These are phyloP conservation scores for Volucella bombylans DNA, from an alignment of 2,888 invertebrate species.

Conservation along the genomic window DNA sequence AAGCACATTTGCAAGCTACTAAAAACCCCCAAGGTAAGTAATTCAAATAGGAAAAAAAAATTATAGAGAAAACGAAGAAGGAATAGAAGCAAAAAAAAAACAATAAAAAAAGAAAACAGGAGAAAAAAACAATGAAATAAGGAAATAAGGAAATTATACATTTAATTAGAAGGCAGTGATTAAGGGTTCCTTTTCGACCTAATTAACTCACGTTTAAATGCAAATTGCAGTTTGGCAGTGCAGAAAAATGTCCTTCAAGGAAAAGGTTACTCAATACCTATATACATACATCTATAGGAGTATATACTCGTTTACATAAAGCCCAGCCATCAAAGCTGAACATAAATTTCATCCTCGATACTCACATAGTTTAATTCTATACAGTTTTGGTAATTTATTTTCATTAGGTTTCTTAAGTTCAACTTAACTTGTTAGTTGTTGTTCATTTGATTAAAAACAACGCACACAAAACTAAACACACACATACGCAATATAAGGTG, in stretches of 20 bases:
- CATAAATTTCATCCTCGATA: neutral
- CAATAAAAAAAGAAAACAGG: conserved; percentile 63
- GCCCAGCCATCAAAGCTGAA: too few relatives aligned
- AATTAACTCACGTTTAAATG: conserved; percentile 67
- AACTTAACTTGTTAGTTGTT: conserved; percentile 34
- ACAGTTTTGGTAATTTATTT: neutral
- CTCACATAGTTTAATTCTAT: neutral
- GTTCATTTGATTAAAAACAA: conserved; percentile 49
- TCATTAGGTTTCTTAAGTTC: conserved; percentile 18
- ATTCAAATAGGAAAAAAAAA: conserved; percentile 15
- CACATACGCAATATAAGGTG: conserved; percentile 66
- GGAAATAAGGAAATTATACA: conserved; percentile 72
- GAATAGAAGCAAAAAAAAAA: conserved; percentile 62
- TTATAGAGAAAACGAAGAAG: conserved; percentile 40
- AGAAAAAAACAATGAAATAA: conserved; percentile 55
- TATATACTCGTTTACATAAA: too few relatives aligned
- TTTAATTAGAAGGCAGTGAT: conserved; percentile 61
- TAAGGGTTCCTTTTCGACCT: conserved; percentile 58
- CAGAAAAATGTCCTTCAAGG: conserved; percentile 41
- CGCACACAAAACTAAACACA: conserved; percentile 64
- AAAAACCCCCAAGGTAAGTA: conserved; percentile 26
- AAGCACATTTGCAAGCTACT: conserved; percentile 22
- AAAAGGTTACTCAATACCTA: neutral
- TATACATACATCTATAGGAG: too few relatives aligned
- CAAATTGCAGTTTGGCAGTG: conserved; percentile 60